Evolutionary conservation across 1,140 invertebrate species (phyloP), one percentile per base, ranked within the genome.

Genomic region (Drosophila carrolli): DNA sequence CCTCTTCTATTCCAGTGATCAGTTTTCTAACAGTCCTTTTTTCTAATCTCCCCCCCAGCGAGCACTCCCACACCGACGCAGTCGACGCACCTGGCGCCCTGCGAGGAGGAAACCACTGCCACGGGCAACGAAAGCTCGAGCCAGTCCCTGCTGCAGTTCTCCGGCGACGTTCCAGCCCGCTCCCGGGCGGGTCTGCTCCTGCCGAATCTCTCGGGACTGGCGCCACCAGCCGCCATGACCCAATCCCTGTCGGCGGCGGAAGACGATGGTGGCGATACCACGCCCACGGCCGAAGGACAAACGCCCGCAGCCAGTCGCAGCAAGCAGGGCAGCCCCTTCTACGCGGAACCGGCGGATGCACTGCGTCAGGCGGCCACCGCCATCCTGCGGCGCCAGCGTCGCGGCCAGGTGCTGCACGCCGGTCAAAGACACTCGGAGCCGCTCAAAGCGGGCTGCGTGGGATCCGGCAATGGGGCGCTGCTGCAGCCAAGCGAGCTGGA

Each of bases 311-410:
- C 1, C 0, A 75, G 78, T 9, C 85, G 91, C 23, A 92, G 89
- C 73, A 92, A 92, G 37, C 91, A 96, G 82, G 95, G 95, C 10
- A 98, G 97, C 91, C 97, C 97, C 0, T 97, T 98, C 79, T 98
- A 98, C 92, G 96, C 97, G 2, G 97, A 98, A 93, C 97, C 97
- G 40, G 97, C 97, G 8, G 97, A 98, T 93, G 95, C 97, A 14
- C 94, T 98, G 43, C 81, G 83, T 65, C 90, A 92, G 44, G 93
- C 93, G 37, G 84, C 84, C 32, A 91, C 92, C 1, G 92, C 93
- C 14, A 93, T 94, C 10, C 75, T 93, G 1, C 59, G 92, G 1
- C 79, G 91, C 1, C 90, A 90, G 32, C 91, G 91, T 55, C 81
- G 92, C 55, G 78, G 56, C 23, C 84, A 85, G 16, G 60, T 84